These are phyloP conservation scores for Botia almorhae DNA, from an alignment of 2,797 vertebrate species.

Conservation along the genomic window DNA sequence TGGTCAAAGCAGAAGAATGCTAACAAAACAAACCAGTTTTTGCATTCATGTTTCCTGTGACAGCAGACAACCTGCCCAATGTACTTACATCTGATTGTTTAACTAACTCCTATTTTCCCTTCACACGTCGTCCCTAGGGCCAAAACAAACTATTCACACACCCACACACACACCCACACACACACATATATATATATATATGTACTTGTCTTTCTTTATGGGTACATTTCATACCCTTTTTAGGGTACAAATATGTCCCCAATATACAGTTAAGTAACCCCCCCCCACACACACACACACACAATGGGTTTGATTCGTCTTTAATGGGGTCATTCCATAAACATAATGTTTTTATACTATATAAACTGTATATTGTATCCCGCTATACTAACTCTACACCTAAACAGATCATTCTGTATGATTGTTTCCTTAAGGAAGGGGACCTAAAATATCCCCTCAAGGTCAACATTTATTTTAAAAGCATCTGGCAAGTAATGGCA, in stretches of 20 bases:
- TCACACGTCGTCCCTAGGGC: constrained; percentile 65
- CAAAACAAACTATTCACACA: constrained; percentile 54
- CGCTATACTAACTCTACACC: no score
- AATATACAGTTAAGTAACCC: no score
- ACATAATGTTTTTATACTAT: no score
- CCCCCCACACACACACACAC: no score
- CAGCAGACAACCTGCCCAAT: constrained; percentile 61
- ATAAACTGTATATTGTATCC: no score
- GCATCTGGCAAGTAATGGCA: constrained; percentile 65
- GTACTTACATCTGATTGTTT: constrained; percentile 70
- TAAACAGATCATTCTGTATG: no score
- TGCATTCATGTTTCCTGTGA: constrained; percentile 61
- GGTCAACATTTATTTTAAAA: constrained; percentile 60
- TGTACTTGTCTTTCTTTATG: no score
- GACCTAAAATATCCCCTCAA: not conserved
- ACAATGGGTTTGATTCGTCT: no score
- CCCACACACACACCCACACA: constrained; percentile 20
- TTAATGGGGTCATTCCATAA: no score
- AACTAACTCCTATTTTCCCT: constrained; percentile 73
- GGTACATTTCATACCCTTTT: no score
- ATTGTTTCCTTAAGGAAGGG: no score
- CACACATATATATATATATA: not conserved
- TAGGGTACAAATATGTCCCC: no score
- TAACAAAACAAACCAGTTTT: not conserved
- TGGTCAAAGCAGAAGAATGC: constrained; percentile 58